Conservation (phyloP, 2,797 vertebrate genomes). For the Chrysolophus pictus region DNA sequence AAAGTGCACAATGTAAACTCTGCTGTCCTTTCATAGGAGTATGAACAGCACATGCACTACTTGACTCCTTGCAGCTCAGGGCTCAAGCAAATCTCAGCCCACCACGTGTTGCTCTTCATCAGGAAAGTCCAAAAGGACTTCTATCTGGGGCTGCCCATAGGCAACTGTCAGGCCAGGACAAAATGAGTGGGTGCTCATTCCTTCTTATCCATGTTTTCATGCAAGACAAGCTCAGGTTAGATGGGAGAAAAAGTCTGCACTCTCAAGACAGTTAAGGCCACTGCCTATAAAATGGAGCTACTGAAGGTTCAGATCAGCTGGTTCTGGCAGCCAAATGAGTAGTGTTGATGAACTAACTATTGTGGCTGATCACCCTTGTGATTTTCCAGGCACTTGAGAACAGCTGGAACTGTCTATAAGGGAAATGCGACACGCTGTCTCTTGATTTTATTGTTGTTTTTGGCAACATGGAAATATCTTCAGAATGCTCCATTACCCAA, state of each 20-base stretch:
- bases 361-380: background rate
- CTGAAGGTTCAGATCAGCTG: background rate
- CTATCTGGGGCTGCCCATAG: background rate
- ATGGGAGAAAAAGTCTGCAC: rapidly evolving
- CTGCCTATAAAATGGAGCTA: background rate
- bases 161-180: background rate
- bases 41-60: background rate
- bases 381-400: constrained; percentile 45
- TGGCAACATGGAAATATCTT: constrained; percentile 8
- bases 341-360: background rate
- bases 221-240: background rate
- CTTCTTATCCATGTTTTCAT: background rate
- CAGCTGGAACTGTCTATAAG: constrained; percentile 3
- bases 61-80: background rate
- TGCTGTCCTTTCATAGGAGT: background rate
- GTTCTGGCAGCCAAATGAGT: background rate
- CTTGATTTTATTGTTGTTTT: constrained; percentile 40
- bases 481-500: constrained; percentile 3
- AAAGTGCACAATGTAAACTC: background rate
- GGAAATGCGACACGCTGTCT: constrained; percentile 17
- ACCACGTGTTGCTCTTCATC: background rate
- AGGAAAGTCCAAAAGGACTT: background rate
- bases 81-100: background rate
- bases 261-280: background rate
- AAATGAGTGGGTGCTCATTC: background rate